These are phyloP conservation scores for Cheilosia impressa DNA, from an alignment of 2,888 invertebrate species.

Conservation along the genomic window DNA sequence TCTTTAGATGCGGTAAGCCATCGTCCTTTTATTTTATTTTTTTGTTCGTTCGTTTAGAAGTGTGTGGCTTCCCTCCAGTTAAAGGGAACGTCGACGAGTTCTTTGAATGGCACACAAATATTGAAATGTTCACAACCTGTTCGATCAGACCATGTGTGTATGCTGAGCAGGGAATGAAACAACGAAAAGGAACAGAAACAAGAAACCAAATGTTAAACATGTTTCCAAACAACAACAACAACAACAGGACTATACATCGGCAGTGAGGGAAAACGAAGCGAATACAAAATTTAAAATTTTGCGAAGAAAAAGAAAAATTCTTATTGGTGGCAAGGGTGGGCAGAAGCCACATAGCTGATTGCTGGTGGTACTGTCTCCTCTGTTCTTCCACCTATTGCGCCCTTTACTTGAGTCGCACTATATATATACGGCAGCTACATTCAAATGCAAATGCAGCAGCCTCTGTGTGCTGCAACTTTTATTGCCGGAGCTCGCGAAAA, in stretches of 20 bases:
- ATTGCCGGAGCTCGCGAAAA: constrained; percentile 30
- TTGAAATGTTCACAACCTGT: constrained; percentile 72
- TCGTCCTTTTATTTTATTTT: neutral
- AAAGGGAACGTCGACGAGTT: constrained; percentile 1
- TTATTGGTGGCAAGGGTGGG: constrained; percentile 59
- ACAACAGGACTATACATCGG: constrained; percentile 3
- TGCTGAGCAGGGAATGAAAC: constrained; percentile 11
- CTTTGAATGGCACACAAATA: constrained; percentile 57
- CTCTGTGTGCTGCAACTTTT: constrained; percentile 48
- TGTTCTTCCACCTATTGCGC: constrained; percentile 42
- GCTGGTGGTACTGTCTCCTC: constrained; percentile 55
- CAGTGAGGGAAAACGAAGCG: constrained; percentile 25
- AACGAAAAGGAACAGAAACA: constrained; percentile 16
- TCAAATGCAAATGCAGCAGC: constrained; percentile 67
- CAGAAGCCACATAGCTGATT: constrained; percentile 65
- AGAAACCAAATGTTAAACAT: constrained; percentile 66
- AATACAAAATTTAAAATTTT: constrained; percentile 35
- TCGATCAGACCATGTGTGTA: constrained; percentile 47
- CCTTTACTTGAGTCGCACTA: constrained; percentile 13
- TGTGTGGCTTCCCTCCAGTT: constrained; percentile 1
- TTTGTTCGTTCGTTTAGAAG: neutral
- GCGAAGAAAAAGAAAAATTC: constrained; percentile 40
- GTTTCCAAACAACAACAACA: constrained; percentile 45
- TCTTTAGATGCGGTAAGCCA: neutral
- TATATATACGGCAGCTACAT: constrained; percentile 41